Evolutionary conservation across 2,113 vertebrate species (phyloP), one percentile per base, ranked within the genome.

Genomic region (Pygoscelis adeliae): DNA sequence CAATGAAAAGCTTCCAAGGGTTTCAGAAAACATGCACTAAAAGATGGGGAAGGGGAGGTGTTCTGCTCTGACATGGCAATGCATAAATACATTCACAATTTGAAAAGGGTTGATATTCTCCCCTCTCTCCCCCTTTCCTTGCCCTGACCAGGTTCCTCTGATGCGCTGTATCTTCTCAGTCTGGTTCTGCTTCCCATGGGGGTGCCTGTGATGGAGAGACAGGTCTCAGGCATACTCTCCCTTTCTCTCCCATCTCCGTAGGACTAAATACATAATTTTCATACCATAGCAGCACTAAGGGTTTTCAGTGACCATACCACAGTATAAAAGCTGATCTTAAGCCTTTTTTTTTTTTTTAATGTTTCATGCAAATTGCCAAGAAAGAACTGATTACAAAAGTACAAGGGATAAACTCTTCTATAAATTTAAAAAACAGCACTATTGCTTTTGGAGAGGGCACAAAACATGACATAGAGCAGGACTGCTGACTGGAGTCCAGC

Each of bases 391-490:
- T 92, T 65, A 66, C 26, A 36, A 34, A 92, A 65, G 40, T n/a
- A 62, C 14, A 85, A 61, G 30, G n/a, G 44, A 69, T 50, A 87
- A 85, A 62, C 27, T 85, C 56, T n/a, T n/a, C 62, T 56, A 25
- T 18, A 53, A 69, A 72, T 70, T 62, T 61, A 12, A 94, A 95
- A 85, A 56, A 0, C 74, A 88, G 58, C 22, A 50, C 12, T 94
- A 38, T 92, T 85, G 72, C 87, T 90, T 93, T 77, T 90, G 90
- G 87, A 94, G 62, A 66, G 22, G 58, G n/a, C 55, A 88, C 50
- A 93, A 81, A 46, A 47, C 2, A 8, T 90, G 74, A 71, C 67
- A 88, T 55, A 83, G 89, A 93, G 46, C 49, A 80, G 53, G 66
- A 38, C 34, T 62, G 53, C 34, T 15, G 15, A 23, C 25, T 56